phyloP scores from a whole-genome alignment of 1,140 invertebrate genomes.

The Ectropis grisescens region DNA sequence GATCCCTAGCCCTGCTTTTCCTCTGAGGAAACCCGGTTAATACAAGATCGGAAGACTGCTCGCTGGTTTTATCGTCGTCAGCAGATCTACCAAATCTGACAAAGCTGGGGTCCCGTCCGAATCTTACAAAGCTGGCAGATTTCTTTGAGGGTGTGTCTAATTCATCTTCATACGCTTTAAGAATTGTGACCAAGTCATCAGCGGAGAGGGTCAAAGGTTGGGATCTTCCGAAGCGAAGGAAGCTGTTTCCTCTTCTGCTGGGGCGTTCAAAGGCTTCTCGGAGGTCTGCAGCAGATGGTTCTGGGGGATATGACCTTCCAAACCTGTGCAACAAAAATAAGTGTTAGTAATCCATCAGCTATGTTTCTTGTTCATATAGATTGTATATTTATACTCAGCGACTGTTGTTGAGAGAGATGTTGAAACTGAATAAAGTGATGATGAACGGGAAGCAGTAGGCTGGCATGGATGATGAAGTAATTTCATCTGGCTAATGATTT shows the following conservation, averaged over 20 bases:
- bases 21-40: slow-evolving; percentile 45
- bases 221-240: slow-evolving; percentile 48
- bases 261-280: slow-evolving; percentile 38
- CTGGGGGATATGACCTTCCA: slow-evolving; percentile 47
- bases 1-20: slow-evolving; percentile 46
- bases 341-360: no score
- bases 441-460: no score
- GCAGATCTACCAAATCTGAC: slow-evolving; percentile 44
- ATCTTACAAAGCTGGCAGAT: slow-evolving; percentile 40
- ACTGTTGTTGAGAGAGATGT: no score
- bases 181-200: slow-evolving; percentile 44
- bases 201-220: slow-evolving; percentile 40
- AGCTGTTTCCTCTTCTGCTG: slow-evolving; percentile 42
- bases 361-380: no score
- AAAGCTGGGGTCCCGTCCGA: slow-evolving; percentile 49
- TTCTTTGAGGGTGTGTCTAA: slow-evolving; percentile 42
- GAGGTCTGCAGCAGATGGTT: slow-evolving; percentile 47
- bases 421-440: no score
- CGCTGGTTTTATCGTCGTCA: slow-evolving; percentile 34
- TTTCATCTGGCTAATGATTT: no score
- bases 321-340: slow-evolving; percentile 27
- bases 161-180: slow-evolving; percentile 45
- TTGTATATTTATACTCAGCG: no score
- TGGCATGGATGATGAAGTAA: no score
- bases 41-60: slow-evolving; percentile 32